Percentiles rank a stretch among this genome's conserved stretches.
phyloP scores from a whole-genome alignment of 37 sponge, comb jelly and placozoan genomes.

The Aplysina aerophoba region DNA sequence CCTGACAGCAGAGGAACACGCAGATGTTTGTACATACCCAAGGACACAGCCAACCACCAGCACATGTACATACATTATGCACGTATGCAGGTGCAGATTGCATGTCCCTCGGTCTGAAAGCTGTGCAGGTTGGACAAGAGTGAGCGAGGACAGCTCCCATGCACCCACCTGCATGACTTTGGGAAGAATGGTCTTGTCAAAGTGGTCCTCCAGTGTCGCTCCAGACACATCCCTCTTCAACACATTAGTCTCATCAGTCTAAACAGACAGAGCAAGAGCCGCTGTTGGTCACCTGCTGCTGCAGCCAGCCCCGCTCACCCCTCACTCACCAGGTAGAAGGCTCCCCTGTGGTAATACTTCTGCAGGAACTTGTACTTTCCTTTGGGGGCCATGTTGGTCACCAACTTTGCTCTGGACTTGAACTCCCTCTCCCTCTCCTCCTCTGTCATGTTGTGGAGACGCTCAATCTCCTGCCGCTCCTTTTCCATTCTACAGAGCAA shows the following conservation, averaged over 20 bases:
- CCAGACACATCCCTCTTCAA: conserved; percentile 75
- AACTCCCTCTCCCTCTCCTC: conserved; percentile 80
- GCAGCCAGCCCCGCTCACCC: no score
- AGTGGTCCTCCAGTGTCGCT: conserved; percentile 98
- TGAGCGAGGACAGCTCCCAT: no score
- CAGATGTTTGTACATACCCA: no score
- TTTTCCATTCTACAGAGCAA: conserved; percentile 64
- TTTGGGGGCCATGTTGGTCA: conserved; percentile 83
- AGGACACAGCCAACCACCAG: no score
- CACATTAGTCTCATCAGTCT: conserved; percentile 62
- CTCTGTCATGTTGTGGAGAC: conserved; percentile 89
- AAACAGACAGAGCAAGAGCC: no score
- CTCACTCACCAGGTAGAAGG: conserved; percentile 81
- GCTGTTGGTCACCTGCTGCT: no score
- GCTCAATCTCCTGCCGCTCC: conserved; percentile 88
- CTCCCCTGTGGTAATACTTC: conserved; percentile 99
- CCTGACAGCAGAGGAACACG: conserved; percentile 37
- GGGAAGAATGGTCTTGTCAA: conserved; percentile 97
- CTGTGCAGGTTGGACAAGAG: no score
- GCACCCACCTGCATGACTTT: conserved; percentile 93
- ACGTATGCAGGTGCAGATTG: no score
- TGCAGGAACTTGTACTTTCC: conserved; percentile 98
- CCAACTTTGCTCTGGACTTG: conserved; percentile 59
- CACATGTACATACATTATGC: no score
- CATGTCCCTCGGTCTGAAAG: no score